Evolutionary conservation across 2,888 invertebrate species (phyloP), one percentile per base, ranked within the genome.

Genomic region (Thyatira batis): DNA sequence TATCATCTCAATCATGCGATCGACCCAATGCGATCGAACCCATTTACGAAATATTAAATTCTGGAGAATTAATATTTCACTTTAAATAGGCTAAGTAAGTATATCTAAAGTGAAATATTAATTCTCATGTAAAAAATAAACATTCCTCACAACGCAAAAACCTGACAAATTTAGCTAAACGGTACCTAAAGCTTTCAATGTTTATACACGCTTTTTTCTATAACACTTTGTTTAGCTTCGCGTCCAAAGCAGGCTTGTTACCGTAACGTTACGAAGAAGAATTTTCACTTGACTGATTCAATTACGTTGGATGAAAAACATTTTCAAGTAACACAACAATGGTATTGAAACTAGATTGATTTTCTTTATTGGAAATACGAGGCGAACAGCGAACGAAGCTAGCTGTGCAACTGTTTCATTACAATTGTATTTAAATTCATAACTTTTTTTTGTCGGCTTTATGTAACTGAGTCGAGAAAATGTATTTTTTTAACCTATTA

Each of bases 241-340:
- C 39, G 39, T 39, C 39, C 39, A 17, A 39, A 17, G 17, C 39
- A 39, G 39, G 39, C 39, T 39, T 39, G 39, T 39, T n/a, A 39
- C 33, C 6, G 3, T 33, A 33, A 33, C 33, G 39, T 39, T 17
- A 17, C 39, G 11, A 3, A 23, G 43, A 23, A 27, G 17, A 48
- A 17, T 28, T 27, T 48, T 48, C 48, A 48, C 48, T 27, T 17
- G 17, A 25, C 20, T 46, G 0, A 23, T 45, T 28, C 48, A 25
- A 48, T 48, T 48, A 25, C 17, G 20, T 3, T 17, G 27, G 39
- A 39, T 39, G 39, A 39, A 48, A 48, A 48, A 48, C 48, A 13
- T 48, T 27, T 48, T 48, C 48, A 20, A 48, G 48, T 20, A 27
- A 13, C 27, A 48, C 10, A 48, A 48, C 27, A 27, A 23, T 46